phyloP scores from a whole-genome alignment of 2,113 vertebrate species.

The Tenebrosternarchus preto region DNA sequence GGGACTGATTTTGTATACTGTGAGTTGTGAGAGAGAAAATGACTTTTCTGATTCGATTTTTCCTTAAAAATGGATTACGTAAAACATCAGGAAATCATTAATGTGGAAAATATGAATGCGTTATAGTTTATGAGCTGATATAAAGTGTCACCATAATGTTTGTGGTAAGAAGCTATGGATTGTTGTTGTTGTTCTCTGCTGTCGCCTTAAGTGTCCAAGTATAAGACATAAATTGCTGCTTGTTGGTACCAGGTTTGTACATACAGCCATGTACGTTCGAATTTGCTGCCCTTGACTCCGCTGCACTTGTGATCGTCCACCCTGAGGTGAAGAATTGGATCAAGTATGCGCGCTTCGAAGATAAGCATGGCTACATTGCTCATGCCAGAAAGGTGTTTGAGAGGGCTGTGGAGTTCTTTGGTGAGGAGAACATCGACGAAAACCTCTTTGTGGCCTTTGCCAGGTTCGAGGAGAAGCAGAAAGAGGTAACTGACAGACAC shows the following conservation, averaged over 20 bases:
- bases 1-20: too few relatives aligned
- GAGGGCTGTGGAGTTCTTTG: conserved; percentile 92
- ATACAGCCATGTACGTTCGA: background rate
- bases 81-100: too few relatives aligned
- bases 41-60: too few relatives aligned
- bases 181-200: too few relatives aligned
- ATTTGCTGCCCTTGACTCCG: conserved; percentile 71
- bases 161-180: too few relatives aligned
- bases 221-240: background rate
- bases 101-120: too few relatives aligned
- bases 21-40: too few relatives aligned
- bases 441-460: conserved; percentile 94
- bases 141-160: too few relatives aligned
- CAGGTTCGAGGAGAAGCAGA: conserved; percentile 94
- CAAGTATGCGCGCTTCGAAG: conserved; percentile 96
- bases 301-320: conserved; percentile 89
- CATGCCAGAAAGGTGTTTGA: conserved; percentile 90
- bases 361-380: conserved; percentile 91
- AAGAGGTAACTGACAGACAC: conserved; percentile 76
- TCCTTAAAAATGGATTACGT: too few relatives aligned
- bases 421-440: conserved; percentile 90
- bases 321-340: conserved; percentile 99
- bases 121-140: too few relatives aligned
- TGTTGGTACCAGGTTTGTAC: background rate
- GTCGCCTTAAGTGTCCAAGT: background rate